Conservation (phyloP, 2,113 vertebrate species). For the Limnothrissa miodon region DNA sequence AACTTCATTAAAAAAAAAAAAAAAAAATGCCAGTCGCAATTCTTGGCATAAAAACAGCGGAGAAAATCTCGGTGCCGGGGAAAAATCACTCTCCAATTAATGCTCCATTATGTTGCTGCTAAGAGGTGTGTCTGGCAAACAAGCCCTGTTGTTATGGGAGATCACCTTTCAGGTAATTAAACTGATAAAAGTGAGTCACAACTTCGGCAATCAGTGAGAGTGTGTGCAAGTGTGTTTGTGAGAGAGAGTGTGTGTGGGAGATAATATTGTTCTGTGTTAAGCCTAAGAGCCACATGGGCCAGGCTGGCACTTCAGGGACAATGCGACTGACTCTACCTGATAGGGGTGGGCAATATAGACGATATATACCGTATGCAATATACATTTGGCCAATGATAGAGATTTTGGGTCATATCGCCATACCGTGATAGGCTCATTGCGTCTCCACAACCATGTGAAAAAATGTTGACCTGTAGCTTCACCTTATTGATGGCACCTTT, state of each 20-base stretch:
- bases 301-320: slow-evolving; percentile 8
- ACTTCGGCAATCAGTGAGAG: neutral
- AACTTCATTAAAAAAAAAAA: slow-evolving; percentile 12
- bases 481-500: too few relatives aligned
- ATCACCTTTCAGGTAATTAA: neutral
- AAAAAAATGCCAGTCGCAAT: neutral
- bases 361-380: too few relatives aligned
- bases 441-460: too few relatives aligned
- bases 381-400: too few relatives aligned
- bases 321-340: neutral
- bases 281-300: slow-evolving; percentile 4
- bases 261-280: slow-evolving; percentile 9
- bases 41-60: neutral
- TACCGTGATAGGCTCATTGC: too few relatives aligned
- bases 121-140: neutral
- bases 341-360: too few relatives aligned
- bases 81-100: slow-evolving; percentile 5
- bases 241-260: neutral
- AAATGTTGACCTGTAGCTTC: too few relatives aligned
- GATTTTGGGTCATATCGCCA: too few relatives aligned
- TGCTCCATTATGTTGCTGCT: neutral
- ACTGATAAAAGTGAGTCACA: neutral
- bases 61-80: neutral
- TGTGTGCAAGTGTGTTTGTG: neutral
- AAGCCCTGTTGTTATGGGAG: neutral